Evolutionary conservation across 1,140 invertebrate genomes (phyloP).

Genomic region (Centruroides sculpturatus): DNA sequence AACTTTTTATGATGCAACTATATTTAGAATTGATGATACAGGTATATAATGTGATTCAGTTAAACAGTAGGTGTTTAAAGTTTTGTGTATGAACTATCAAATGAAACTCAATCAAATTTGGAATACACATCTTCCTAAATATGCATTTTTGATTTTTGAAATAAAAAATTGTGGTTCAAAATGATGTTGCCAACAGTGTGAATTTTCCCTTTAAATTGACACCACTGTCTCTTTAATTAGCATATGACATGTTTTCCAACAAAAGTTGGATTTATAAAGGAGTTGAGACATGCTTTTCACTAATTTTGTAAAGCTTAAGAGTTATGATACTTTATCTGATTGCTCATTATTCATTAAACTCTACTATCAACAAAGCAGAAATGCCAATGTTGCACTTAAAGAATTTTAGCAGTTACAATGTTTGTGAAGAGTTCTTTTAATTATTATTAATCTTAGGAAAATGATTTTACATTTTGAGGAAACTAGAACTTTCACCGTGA

Average conservation of each 20-base stretch:
- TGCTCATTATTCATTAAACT: not conserved
- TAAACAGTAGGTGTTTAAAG: too few species aligned
- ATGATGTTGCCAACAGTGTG: not conserved
- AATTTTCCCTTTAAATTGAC: not conserved
- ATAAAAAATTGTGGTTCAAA: not conserved
- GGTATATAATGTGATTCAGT: too few species aligned
- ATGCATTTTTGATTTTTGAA: constrained; percentile 15
- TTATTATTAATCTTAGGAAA: not conserved
- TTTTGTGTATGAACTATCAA: too few species aligned
- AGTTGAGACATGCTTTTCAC: not conserved
- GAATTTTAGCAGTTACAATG: not conserved
- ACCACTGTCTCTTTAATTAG: not conserved
- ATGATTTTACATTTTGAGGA: not conserved
- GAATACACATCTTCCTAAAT: too few species aligned
- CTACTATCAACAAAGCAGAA: not conserved
- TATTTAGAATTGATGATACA: too few species aligned
- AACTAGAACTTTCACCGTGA: too few species aligned
- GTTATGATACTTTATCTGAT: not conserved
- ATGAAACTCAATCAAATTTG: too few species aligned
- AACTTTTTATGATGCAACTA: too few species aligned
- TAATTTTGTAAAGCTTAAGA: not conserved
- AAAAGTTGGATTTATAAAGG: not conserved
- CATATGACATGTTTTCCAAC: not conserved
- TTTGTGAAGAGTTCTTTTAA: not conserved
- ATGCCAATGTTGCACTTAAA: not conserved